Evolutionary conservation across 2,797 vertebrate species (phyloP).

Genomic region (Lagorchestes hirsutus): DNA sequence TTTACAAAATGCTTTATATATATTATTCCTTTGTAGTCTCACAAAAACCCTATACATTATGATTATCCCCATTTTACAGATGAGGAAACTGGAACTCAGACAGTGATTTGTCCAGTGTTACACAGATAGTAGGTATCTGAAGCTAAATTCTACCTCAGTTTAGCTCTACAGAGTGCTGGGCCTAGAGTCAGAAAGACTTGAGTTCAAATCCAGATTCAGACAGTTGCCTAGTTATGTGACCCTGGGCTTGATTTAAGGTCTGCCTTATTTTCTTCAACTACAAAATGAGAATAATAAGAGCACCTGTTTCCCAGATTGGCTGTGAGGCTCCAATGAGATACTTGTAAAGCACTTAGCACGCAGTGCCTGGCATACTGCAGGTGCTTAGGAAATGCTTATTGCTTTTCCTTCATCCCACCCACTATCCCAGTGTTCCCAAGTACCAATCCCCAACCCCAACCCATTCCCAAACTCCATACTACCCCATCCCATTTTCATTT

Average conservation of each 20-base stretch:
- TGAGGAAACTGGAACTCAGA: not conserved
- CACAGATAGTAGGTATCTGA: not conserved
- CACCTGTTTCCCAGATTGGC: not conserved
- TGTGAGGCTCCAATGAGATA: not conserved
- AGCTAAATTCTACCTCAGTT: not conserved
- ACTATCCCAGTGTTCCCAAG: not conserved
- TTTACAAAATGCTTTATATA: not conserved
- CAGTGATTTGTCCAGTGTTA: not conserved
- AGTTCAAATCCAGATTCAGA: not conserved
- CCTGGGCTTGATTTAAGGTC: not conserved
- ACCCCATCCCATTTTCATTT: accelerated
- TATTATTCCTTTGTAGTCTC: not conserved
- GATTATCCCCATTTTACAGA: not conserved
- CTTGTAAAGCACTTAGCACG: not conserved
- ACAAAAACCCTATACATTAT: not conserved
- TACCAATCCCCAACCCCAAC: not conserved
- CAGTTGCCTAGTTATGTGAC: not conserved
- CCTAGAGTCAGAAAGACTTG: not conserved
- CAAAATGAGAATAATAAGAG: not conserved
- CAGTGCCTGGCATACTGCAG: not conserved
- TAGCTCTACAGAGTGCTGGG: not conserved
- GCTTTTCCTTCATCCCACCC: not conserved
- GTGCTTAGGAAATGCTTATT: not conserved
- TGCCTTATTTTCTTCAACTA: not conserved
- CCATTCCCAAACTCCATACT: not conserved